Evolutionary conservation across 2,113 vertebrate species (phyloP).

Genomic region (Pao palembangensis): DNA sequence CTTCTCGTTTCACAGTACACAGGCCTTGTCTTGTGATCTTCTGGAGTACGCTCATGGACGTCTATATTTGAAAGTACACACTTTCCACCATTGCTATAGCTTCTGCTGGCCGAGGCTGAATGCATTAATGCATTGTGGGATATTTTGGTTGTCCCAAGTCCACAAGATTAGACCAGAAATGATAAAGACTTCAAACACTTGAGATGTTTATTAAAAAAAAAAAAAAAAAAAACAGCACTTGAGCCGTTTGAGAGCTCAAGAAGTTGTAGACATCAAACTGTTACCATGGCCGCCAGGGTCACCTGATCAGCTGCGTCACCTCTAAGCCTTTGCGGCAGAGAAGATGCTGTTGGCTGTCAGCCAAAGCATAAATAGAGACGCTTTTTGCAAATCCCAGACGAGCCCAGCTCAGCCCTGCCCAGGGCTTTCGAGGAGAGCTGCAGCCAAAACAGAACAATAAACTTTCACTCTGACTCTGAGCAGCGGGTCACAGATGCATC

Average conservation of each 20-base stretch:
- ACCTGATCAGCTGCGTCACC: constrained; percentile 39
- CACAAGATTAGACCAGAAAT: too few relatives aligned
- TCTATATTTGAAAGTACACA: too few relatives aligned
- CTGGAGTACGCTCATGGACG: too few relatives aligned
- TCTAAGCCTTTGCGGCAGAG: constrained; percentile 40
- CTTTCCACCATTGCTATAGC: too few relatives aligned
- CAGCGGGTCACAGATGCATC: constrained; percentile 28
- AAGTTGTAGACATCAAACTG: constrained; percentile 20
- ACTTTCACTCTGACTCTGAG: constrained; percentile 35
- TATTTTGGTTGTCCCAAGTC: too few relatives aligned
- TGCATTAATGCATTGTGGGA: too few relatives aligned
- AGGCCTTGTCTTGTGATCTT: too few relatives aligned
- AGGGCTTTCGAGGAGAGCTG: constrained; percentile 32
- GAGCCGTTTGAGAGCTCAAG: constrained; percentile 12
- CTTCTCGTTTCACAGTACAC: too few relatives aligned
- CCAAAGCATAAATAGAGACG: constrained; percentile 62
- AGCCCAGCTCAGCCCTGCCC: constrained; percentile 31
- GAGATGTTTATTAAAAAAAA: too few relatives aligned
- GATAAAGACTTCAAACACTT: too few relatives aligned
- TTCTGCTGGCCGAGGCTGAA: too few relatives aligned
- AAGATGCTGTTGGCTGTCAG: constrained; percentile 51
- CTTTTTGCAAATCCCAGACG: constrained; percentile 61
- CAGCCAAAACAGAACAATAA: constrained; percentile 38
- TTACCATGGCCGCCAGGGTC: constrained; percentile 40
- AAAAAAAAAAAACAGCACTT: too few relatives aligned